phyloP scores from a whole-genome alignment of 2,797 vertebrate species.

The Hapalemur alaotrensis region DNA sequence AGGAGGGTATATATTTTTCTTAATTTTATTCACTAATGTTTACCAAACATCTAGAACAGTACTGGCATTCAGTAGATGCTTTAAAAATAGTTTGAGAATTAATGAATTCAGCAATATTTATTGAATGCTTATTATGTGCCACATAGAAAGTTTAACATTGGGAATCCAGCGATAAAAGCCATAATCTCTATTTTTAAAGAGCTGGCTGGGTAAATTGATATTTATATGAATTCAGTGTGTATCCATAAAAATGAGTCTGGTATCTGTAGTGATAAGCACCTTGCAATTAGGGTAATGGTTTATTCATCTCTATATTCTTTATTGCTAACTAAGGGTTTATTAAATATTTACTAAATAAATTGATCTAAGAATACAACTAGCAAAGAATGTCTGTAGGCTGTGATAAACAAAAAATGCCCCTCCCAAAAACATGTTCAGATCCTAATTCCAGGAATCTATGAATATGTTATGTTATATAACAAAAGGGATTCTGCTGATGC shows the following conservation, averaged over 20 bases:
- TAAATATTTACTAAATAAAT: not conserved
- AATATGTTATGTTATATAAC: not conserved
- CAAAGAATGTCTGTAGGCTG: not conserved
- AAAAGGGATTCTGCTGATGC: not conserved
- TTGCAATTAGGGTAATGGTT: not conserved
- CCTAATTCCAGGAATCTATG: not conserved
- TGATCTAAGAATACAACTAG: not conserved
- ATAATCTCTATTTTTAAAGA: not conserved
- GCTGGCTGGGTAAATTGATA: not conserved
- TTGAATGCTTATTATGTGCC: not conserved
- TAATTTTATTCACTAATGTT: not conserved
- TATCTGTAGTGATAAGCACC: not conserved
- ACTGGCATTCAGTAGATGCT: not conserved
- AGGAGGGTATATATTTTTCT: not conserved
- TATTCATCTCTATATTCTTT: not conserved
- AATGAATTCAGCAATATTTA: not conserved
- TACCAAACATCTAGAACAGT: not conserved
- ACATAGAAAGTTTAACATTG: not conserved
- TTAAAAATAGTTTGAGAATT: not conserved
- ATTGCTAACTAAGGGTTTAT: not conserved
- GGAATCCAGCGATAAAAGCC: not conserved
- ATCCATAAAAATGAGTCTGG: not conserved
- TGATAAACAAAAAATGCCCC: not conserved
- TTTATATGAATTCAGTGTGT: not conserved
- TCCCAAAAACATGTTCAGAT: not conserved